Conservation (phyloP, 92 coral and sea anemone genomes). For the Zoanthus sansibaricus region DNA sequence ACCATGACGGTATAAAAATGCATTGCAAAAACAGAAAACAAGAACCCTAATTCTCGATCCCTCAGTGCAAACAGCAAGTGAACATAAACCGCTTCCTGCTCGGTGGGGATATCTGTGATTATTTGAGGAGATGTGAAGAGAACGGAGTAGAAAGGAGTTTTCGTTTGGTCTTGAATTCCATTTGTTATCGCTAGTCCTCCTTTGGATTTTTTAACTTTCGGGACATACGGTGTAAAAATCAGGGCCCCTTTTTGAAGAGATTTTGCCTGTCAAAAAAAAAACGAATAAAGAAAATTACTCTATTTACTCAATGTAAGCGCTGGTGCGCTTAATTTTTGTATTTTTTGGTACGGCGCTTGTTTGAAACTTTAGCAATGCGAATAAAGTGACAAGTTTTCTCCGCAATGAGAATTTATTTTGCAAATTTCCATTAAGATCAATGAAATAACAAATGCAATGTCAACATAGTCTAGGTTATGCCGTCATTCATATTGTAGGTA, state of each 20-base stretch:
- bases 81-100: conserved; percentile 51
- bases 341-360: too few relatives aligned
- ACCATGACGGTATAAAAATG: conserved; percentile 38
- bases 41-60: conserved; percentile 57
- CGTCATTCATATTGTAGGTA: too few relatives aligned
- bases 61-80: conserved; percentile 61
- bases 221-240: background rate
- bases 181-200: conserved; percentile 4
- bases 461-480: too few relatives aligned
- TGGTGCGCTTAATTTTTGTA: too few relatives aligned
- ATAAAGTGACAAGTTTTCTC: too few relatives aligned
- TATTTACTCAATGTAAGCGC: too few relatives aligned
- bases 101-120: conserved; percentile 49
- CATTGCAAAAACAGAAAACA: conserved; percentile 54
- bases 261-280: background rate
- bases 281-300: too few relatives aligned
- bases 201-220: background rate
- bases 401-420: too few relatives aligned
- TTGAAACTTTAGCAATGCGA: too few relatives aligned
- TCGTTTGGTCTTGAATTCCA: background rate
- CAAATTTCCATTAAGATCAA: too few relatives aligned
- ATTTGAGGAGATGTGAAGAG: conserved; percentile 45
- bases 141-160: too few relatives aligned
- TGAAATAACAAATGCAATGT: too few relatives aligned
- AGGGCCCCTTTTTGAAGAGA: conserved; percentile 4